Evolutionary conservation across 2,888 invertebrate genomes (phyloP), one percentile per base, ranked within the genome.

Genomic region (Netelia melanura): DNA sequence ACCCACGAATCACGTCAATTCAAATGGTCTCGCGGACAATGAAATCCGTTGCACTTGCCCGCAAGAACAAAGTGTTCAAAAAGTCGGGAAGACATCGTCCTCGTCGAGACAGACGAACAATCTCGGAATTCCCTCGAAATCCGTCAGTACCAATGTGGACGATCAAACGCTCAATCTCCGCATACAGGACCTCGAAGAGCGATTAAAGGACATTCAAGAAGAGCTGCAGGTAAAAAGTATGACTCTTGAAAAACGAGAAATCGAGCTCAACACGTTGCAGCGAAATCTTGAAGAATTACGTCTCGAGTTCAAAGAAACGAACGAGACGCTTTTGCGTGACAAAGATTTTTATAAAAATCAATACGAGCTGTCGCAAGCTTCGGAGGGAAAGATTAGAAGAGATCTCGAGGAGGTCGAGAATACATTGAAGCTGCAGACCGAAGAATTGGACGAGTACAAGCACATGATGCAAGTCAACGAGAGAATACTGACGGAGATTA

Each of bases 211-310:
- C 30, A 91, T 96, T 71, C 96, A 95, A 85, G 95, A 95, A 85
- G 95, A 95, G 67, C 89, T 97, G 62, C 95, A 96, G 43, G 95
- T 95, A 89, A 96, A 96, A 90, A 95, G 95, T 83, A 91, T 94
- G 58, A 94, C 94, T 62, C 94, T 96, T 11, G 94, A 94, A 68
- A 95, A 96, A 52, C 95, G 96, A 78, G 96, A 96, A 87, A 94
- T 95, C 65, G 95, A 95, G 84, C 94, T 96, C 3, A 94, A 95
- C 67, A 93, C 93, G 0, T 89, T 96, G 62, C 91, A 95, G 86
- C 90, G 94, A 80, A 95, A 96, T 89, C 94, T 96, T 2, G 95
- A 95, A 65, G 95, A 95, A 87, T 94, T 96, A 43, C 95, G 95
- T 87, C 89, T 91, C 0, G 95, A 95, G 88, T 90, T 96, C 1